phyloP scores from a whole-genome alignment of 2,797 vertebrate genomes.

The Odontamblyopus rebecca region DNA sequence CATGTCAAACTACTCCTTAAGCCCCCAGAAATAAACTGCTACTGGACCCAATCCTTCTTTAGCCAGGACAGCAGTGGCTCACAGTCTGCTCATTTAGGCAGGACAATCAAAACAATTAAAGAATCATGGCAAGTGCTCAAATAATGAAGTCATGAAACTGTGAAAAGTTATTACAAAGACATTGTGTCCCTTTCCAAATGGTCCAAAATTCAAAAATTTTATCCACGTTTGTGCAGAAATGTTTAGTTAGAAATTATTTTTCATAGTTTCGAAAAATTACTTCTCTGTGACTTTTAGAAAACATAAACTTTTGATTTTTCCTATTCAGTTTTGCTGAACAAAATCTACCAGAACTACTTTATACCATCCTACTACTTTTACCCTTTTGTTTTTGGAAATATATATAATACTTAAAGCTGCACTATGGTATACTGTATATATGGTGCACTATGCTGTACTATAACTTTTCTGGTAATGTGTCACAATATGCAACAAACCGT shows the following conservation, averaged over 20 bases:
- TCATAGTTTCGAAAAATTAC: not conserved
- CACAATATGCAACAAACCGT: too few relatives aligned
- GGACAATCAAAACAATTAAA: not conserved
- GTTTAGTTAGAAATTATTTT: not conserved
- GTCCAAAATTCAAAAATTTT: not conserved
- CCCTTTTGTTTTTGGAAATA: too few relatives aligned
- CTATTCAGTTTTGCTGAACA: not conserved
- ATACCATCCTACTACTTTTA: too few relatives aligned
- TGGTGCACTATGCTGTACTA: too few relatives aligned
- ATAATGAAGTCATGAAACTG: not conserved
- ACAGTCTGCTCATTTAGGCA: not conserved
- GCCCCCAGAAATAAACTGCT: not conserved
- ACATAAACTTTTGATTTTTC: too few relatives aligned
- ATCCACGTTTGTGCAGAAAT: not conserved
- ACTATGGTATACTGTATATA: too few relatives aligned
- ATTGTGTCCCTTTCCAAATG: not conserved
- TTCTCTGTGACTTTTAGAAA: too few relatives aligned
- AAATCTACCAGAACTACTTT: not conserved
- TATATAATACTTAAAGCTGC: too few relatives aligned
- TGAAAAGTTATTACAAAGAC: not conserved
- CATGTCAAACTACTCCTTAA: not conserved
- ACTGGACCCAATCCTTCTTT: too few relatives aligned
- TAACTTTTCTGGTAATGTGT: too few relatives aligned
- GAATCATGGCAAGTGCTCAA: not conserved
- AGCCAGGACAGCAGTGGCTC: not conserved